Base-by-base conservation (phyloP, 2,888 invertebrate genomes). In the Dicyrtomina minuta region DNA sequence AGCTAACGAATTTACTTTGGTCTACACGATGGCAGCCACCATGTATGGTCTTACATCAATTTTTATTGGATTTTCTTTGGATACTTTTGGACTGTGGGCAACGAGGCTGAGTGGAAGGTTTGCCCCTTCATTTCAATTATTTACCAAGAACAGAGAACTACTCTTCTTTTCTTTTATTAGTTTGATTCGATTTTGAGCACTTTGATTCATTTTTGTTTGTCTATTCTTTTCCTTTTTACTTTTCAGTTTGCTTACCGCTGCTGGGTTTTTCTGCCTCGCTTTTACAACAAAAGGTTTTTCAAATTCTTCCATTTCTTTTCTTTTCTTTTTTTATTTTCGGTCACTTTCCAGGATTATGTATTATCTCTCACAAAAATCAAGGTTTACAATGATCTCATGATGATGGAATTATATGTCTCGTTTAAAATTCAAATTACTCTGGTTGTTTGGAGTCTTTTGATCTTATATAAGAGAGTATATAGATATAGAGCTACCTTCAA, bases 21-120 rank as follows among this genome's bases (percentile, higher is more conserved):
- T 78, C 4, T 78, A 74, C 62, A 75, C 74, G n/a, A 66, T 76
- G 5, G 74, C 75, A 51, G 74, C 74, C 0, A 73, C 75, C n/a
- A 53, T 70, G 8, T 77, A 72, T 39, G 77, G 77, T 12, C n/a
- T 75, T 13, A 72, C 74, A 17, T 72, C 77, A 1, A 56, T 78
- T 60, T 46, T 75, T 12, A 69, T 76, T 24, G 77, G 77, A 43
- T 70, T 76, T 58, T 72, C 73, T 12, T 51, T 76, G 24, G 76
- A 78, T 39, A 6, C 60, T 17, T 60, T 73, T 39, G 77, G 77
- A 17, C 71, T 78, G 22, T 71, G 75, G 68, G 43, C 68, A 13
- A 76, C 77, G 5, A 56, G 76, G n/a, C 22, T 75, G 20, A 22
- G 65, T 55, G 77, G 72, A 55, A 75, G 74, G 77, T 78, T 51